Evolutionary conservation across 2,797 vertebrate species (phyloP), one percentile per base, ranked within the genome.

Genomic region (Ataeniobius toweri): DNA sequence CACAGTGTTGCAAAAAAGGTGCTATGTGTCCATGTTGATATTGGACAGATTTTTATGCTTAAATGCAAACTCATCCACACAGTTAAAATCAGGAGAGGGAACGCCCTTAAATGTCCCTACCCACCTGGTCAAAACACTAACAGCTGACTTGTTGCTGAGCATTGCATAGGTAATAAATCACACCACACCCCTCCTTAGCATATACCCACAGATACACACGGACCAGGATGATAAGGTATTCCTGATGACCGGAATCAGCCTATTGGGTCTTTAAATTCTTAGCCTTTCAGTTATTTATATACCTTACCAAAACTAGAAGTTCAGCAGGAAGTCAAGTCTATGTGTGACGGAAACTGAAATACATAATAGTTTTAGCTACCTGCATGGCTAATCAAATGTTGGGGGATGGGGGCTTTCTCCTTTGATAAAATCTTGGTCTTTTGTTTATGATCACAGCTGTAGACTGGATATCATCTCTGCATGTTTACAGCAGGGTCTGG

Each of bases 51-150:
- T 80, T 88, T 86, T 88, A 87, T 82, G 80, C 68, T 31, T 68
- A 73, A 58, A 73, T 50, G 51, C 67, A 75, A 46, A 80, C 74
- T 79, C 78, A 51, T 10, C 72, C 85, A 56, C 78, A 51, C 86
- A 78, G 82, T 87, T 89, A 85, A 80, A 90, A 83, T 88, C 53
- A 80, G 48, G 86, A 90, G 86, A 82, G 87, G 87, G 86, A 89
- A 84, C 93, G 93, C 90, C 91, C 91, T 92, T 79, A 94, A 31
- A 91, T 92, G 94, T 95, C 94, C 94, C 91, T 79, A 69, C 91
- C 93, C 95, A 95, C 94, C 94, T 95, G 94, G 95, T 94, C 92
- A 94, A 95, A 95, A 94, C 82, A 86, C 87, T 81, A 93, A 93
- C 95, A 95, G 95, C 93, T 95, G 95, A 95, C 91, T 93, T 94